Evolutionary conservation across 2,797 vertebrate species (phyloP).

Genomic region (Coccyzus lansbergi): DNA sequence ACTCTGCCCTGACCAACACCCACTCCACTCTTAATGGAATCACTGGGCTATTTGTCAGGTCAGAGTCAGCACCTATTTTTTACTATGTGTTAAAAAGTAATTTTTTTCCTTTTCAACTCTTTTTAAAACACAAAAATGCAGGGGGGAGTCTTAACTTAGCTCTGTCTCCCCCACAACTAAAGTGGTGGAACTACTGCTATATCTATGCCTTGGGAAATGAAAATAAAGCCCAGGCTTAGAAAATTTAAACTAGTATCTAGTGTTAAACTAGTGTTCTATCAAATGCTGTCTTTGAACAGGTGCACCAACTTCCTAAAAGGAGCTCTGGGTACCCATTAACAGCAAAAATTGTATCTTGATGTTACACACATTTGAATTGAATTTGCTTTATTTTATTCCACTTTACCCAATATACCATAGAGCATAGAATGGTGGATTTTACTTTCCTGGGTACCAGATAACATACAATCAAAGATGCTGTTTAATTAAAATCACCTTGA

Average conservation of each 20-base stretch:
- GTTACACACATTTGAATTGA: background rate
- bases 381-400: background rate
- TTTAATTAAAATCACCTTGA: background rate
- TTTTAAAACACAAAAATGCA: background rate
- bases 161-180: background rate
- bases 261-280: background rate
- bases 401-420: background rate
- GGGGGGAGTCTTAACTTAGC: background rate
- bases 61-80: background rate
- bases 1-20: background rate
- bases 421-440: background rate
- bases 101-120: background rate
- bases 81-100: background rate
- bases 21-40: constrained; percentile 9
- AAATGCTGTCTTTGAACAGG: background rate
- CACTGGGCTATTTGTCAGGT: background rate
- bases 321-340: background rate
- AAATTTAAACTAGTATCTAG: background rate
- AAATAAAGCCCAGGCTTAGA: background rate
- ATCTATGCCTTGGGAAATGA: background rate
- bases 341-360: background rate
- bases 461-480: background rate
- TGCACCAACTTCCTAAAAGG: background rate
- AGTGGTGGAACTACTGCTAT: background rate
- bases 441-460: background rate